phyloP scores from a whole-genome alignment of 2,888 invertebrate genomes.

The Oxystoma pomonae region DNA sequence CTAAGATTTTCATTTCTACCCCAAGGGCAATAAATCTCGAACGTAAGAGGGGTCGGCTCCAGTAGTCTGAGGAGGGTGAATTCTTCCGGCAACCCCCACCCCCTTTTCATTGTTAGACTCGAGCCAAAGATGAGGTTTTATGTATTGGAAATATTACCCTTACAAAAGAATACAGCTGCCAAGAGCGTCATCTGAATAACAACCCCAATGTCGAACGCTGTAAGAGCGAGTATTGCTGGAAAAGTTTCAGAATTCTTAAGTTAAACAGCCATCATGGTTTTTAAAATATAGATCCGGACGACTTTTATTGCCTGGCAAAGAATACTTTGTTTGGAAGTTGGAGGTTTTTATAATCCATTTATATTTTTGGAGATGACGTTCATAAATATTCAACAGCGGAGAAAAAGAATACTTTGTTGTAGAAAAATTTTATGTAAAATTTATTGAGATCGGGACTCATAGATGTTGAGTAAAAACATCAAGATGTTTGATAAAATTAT shows the following conservation, averaged over 20 bases:
- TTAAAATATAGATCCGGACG: conserved; percentile 27
- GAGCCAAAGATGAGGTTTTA: conserved; percentile 44
- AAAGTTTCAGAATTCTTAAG: conserved; percentile 29
- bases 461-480: no score
- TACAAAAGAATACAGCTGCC: conserved; percentile 32
- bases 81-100: conserved; percentile 27
- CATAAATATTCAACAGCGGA: not conserved
- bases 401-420: not conserved
- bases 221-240: not conserved
- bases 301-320: conserved; percentile 31
- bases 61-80: conserved; percentile 17
- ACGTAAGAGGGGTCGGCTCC: conserved; percentile 15
- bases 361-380: not conserved
- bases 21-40: conserved; percentile 22
- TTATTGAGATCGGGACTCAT: no score
- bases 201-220: not conserved
- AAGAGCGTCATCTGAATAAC: not conserved
- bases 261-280: conserved; percentile 32
- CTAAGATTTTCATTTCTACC: no score
- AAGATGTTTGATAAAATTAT: no score
- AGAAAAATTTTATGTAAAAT: not conserved
- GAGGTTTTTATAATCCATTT: not conserved
- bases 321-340: conserved; percentile 13
- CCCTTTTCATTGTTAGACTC: conserved; percentile 25
- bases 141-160: conserved; percentile 46